Evolutionary conservation across 2,113 vertebrate species (phyloP).

Genomic region (Cyphomyrus plagiostoma): DNA sequence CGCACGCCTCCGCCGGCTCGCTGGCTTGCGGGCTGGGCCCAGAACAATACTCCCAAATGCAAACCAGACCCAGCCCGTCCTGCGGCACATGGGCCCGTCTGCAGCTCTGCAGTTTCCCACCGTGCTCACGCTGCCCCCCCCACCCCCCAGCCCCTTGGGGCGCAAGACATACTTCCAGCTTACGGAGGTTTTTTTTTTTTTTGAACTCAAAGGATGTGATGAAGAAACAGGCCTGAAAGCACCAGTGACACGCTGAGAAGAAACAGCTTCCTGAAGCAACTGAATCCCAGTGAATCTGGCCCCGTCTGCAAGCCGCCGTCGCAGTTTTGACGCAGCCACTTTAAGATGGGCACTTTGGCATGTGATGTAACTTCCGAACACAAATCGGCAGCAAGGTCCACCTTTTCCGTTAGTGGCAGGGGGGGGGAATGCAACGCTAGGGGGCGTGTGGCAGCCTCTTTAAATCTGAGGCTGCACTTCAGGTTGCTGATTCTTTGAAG

Average conservation of each 20-base stretch:
- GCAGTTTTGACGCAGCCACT: slow-evolving; percentile 32
- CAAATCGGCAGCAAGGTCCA: slow-evolving; percentile 20
- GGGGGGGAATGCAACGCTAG: neutral
- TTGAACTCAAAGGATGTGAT: slow-evolving; percentile 25
- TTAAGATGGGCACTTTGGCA: slow-evolving; percentile 37
- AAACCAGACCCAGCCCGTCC: slow-evolving; percentile 62
- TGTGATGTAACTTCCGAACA: slow-evolving; percentile 10
- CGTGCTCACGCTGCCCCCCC: slow-evolving; percentile 23
- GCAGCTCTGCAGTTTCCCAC: slow-evolving; percentile 40
- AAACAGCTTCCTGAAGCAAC: slow-evolving; percentile 40
- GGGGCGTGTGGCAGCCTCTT: neutral
- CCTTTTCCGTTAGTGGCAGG: neutral
- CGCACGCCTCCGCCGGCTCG: slow-evolving; percentile 36
- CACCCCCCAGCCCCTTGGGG: slow-evolving; percentile 14
- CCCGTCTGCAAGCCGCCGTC: slow-evolving; percentile 24
- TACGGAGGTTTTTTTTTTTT: neutral
- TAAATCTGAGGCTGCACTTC: neutral
- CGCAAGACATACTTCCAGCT: slow-evolving; percentile 23
- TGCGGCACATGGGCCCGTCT: slow-evolving; percentile 41
- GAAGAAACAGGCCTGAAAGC: slow-evolving; percentile 42
- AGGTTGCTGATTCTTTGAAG: neutral
- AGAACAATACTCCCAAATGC: slow-evolving; percentile 61
- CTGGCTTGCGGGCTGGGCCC: slow-evolving; percentile 44
- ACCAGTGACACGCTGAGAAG: slow-evolving; percentile 41
- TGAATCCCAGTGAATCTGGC: neutral